Base-by-base conservation (phyloP, 2,797 vertebrate genomes). In the Tiaroga cobitis region DNA sequence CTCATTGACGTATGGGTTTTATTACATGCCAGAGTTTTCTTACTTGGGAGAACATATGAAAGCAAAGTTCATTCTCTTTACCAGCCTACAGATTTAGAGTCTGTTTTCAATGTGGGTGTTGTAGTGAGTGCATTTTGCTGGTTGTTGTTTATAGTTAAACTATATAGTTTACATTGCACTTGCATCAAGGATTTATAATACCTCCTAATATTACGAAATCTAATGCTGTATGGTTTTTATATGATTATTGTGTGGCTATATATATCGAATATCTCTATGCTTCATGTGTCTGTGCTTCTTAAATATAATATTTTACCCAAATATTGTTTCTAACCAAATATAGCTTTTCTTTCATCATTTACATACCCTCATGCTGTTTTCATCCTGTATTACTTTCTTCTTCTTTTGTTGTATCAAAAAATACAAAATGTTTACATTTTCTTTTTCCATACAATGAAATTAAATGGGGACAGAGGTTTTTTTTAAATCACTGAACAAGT, bases 21-120 rank as follows among this genome's bases (percentile, higher is more conserved):
- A 83, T 83, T 65, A 26, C 29, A n/a, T 75, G 81, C 41, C 41
- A 63, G 70, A n/a, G 81, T 15, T 82, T 83, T 63, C 54, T 61
- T 56, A 6, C 21, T 63, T 34, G 5, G 19, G 68, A 67, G n/a
- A 65, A 73, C 0, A 8, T 29, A 18, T 56, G 77, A 72, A 56
- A 46, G 85, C 72, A 37, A 69, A 82, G 59, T 39, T 86, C 68
- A 67, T 80, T 51, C 46, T 56, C 34, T 77, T 67, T 39, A 5
- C n/a, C 54, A 49, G n/a, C 49, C n/a, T 68, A 34, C 29, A 15
- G 65, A 39, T 75, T 65, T 43, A 56, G 59, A 41, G 34, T 68
- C 7, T 15, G 51, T 32, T 68, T 43, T 76, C 43, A 76, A 24
- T 46, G 56, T 77, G 63, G 72, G 46, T 26, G 80, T 46, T 56